These are phyloP conservation scores for Tinamus major DNA, from an alignment of 2,797 vertebrate genomes.

Conservation along the genomic window DNA sequence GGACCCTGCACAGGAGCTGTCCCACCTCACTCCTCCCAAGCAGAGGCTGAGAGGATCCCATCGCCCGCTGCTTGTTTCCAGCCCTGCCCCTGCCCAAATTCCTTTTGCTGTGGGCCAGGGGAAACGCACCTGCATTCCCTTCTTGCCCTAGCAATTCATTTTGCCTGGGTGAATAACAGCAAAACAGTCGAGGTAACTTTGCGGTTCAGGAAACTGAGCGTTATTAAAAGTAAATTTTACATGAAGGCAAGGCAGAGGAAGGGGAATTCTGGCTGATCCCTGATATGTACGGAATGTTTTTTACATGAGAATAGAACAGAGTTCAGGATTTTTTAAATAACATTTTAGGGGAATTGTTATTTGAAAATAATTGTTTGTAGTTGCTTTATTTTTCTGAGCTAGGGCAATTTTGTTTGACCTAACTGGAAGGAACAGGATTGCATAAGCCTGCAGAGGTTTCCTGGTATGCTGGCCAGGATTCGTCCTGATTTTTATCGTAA, in stretches of 20 bases:
- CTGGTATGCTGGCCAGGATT: slow-evolving; percentile 15
- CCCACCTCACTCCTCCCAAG: neutral
- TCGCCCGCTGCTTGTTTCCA: neutral
- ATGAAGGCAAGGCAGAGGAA: neutral
- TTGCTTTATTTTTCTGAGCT: slow-evolving; percentile 10
- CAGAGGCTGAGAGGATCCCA: slow-evolving; percentile 1
- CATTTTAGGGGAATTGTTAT: slow-evolving; percentile 29
- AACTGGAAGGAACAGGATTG: slow-evolving; percentile 41
- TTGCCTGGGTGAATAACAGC: slow-evolving; percentile 22
- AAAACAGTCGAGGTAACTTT: slow-evolving; percentile 43
- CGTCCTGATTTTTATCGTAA: slow-evolving; percentile 29
- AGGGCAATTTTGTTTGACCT: neutral
- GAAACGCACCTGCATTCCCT: slow-evolving; percentile 53
- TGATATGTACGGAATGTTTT: slow-evolving; percentile 71
- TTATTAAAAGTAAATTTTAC: slow-evolving; percentile 72
- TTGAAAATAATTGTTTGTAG: slow-evolving; percentile 46
- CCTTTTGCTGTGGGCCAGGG: slow-evolving; percentile 10
- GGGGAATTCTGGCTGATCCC: slow-evolving; percentile 56
- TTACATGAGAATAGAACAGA: slow-evolving; percentile 41
- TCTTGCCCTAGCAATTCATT: slow-evolving; percentile 28
- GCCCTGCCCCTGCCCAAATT: neutral
- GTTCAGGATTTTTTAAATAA: slow-evolving; percentile 41
- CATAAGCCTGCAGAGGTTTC: slow-evolving; percentile 47
- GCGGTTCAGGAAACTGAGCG: slow-evolving; percentile 50
- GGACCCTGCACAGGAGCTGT: neutral